A percentile compares a stretch with the other conserved stretches of the same genome.
phyloP scores from a whole-genome alignment of 2,113 vertebrate species.

The Thryonomys swinderianus region DNA sequence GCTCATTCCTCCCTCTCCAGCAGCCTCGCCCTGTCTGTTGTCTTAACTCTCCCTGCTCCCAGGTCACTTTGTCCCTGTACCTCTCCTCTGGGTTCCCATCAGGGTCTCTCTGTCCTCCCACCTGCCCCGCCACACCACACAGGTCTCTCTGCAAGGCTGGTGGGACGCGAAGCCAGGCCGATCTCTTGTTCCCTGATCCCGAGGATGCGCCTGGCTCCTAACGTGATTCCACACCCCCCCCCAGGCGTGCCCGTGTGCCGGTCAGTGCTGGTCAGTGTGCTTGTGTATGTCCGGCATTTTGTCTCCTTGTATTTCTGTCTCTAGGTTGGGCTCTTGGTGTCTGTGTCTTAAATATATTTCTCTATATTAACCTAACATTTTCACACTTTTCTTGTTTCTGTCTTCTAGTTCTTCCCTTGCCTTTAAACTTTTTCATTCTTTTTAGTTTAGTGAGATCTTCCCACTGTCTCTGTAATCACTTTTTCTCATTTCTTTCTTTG shows the following conservation, averaged over 20 bases:
- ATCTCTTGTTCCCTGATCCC: neutral
- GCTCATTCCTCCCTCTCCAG: neutral
- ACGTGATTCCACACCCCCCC: neutral
- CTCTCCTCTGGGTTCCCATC: neutral
- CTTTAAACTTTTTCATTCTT: neutral
- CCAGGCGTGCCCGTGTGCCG: neutral
- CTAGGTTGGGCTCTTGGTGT: neutral
- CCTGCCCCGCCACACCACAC: neutral
- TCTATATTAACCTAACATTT: neutral
- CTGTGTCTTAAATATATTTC: neutral
- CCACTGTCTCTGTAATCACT: neutral
- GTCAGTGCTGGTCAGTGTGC: neutral
- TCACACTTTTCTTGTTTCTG: neutral
- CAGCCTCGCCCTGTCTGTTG: neutral
- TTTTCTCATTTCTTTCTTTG: neutral
- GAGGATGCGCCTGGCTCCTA: neutral
- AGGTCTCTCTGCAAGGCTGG: neutral
- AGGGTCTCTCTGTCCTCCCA: neutral
- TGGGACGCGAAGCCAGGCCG: neutral
- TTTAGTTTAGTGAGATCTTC: neutral
- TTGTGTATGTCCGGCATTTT: neutral
- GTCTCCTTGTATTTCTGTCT: neutral
- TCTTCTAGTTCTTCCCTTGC: neutral
- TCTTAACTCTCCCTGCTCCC: neutral
- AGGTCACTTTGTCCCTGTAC: neutral